Evolutionary conservation across 2,797 vertebrate species (phyloP), one percentile per base, ranked within the genome.

Genomic region (Morelia viridis): DNA sequence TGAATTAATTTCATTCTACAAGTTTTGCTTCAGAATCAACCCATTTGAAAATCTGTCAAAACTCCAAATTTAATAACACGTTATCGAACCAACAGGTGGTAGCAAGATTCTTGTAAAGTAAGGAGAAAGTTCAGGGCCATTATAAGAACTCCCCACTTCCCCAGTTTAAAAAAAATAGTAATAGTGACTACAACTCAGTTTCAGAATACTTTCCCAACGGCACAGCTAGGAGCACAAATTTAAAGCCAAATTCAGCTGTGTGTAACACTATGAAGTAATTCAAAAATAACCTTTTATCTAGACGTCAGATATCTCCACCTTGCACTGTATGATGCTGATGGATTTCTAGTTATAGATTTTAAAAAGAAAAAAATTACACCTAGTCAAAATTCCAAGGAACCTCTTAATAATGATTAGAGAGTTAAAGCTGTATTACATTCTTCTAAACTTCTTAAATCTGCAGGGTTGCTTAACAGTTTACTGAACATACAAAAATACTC

Each of bases 391-490:
- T 94, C 87, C 93, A 71, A 46, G 4, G 64, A 94, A 2, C 28
- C 87, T 87, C 76, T 92, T 90, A 92, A 93, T 58, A 91, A 94
- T 90, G 57, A 90, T 93, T 92, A 93, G 56, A 64, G 58, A 89
- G 50, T 8, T 68, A 68, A 64, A 80, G 41, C 71, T 24, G 19
- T 80, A 46, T 46, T 80, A 28, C 26, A 92, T 92, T 95, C 93
- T 93, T 93, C 71, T 26, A 92, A 53, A 92, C 92, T 95, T 90
- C 92, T 71, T 93, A 89, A 91, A n/a, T 89, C 87, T 87, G 31
- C 26, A 7, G 0, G 89, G 62, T 86, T 93, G 92, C 89, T 80
- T 46, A 46, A 80, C 22, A 46, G 76, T 80, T 35, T 46, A 24
- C 41, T 9, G 19, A 80, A 80, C 19, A 1, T 80, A 80, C 22